phyloP scores from a whole-genome alignment of 2,113 vertebrate genomes.

The Asarcornis scutulata region DNA sequence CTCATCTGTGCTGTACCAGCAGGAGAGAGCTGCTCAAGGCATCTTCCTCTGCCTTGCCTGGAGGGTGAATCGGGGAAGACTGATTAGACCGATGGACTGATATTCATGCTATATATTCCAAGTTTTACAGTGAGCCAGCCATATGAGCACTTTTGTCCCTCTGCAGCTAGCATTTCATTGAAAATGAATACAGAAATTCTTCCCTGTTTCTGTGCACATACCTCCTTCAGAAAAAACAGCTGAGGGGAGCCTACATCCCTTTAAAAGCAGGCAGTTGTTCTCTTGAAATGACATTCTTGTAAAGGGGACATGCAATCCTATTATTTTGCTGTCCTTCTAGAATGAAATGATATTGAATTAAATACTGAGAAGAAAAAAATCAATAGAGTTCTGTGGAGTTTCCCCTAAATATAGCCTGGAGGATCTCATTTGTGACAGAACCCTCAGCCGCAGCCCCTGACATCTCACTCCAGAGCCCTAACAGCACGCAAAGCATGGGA shows the following conservation, averaged over 20 bases:
- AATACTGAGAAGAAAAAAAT: background rate
- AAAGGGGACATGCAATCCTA: background rate
- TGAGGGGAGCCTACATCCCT: background rate
- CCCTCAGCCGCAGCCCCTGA: background rate
- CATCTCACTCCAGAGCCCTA: background rate
- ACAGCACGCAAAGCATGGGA: background rate
- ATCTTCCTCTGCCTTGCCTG: background rate
- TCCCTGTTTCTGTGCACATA: background rate
- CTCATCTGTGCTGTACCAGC: background rate
- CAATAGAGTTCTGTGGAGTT: background rate
- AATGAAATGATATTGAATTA: background rate
- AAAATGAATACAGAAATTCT: background rate
- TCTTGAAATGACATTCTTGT: background rate
- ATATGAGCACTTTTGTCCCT: background rate
- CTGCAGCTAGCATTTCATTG: background rate
- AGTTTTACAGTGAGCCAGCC: background rate
- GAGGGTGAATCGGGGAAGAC: background rate
- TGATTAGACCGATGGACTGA: accelerated
- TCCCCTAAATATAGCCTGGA: background rate
- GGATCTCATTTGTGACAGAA: background rate
- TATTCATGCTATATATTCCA: background rate
- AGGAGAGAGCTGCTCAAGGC: accelerated
- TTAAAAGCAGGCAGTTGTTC: background rate
- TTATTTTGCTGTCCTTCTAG: background rate
- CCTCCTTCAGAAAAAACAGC: background rate